Evolutionary conservation across 2,113 vertebrate species (phyloP), one percentile per base, ranked within the genome.

Genomic region (Solea senegalensis): DNA sequence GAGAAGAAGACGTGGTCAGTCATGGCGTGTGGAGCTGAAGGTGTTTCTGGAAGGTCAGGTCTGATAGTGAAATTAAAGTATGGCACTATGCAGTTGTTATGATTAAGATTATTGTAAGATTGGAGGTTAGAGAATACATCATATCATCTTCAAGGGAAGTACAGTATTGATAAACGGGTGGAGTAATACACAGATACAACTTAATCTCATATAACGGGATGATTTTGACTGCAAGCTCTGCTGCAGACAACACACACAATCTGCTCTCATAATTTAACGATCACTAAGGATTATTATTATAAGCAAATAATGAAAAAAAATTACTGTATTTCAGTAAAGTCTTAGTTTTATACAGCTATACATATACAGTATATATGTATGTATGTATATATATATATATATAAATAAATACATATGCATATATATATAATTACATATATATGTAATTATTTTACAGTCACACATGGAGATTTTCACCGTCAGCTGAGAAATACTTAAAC

Each of bases 281-380:
- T 65, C 76, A 64, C 76, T 41, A 3, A 67, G 67, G 72, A 65
- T 55, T 8, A 34, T 34, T 34, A 34, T 55, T 8, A 34, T 1
- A 4, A 34, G 28, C 2, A 34, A 34, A 34, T 6, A 34, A 34
- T 34, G 34, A 34, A 34, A 34, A 34, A 21, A 21, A 21, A 21
- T 21, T 1, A 21, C 21, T 21, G 21, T 1, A 21, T 21, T 21
- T 21, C 21, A 21, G 21, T 21, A 21, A 21, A 21, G 21, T 21
- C 21, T 21, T 21, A 21, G 21, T 21, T 21, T 21, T 21, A 21
- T 21, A 21, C 21, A 21, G 21, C 21, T 21, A 21, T 21, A 21
- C 21, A 21, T 21, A 21, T 21, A n/a, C n/a, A n/a, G n/a, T n/a
- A n/a, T n/a, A n/a, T n/a, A n/a, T n/a, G n/a, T n/a, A n/a, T n/a